Percentiles rank a stretch among this genome's conserved stretches.
Conservation (phyloP, 2,113 vertebrate species). For the Orthonyx spaldingii region DNA sequence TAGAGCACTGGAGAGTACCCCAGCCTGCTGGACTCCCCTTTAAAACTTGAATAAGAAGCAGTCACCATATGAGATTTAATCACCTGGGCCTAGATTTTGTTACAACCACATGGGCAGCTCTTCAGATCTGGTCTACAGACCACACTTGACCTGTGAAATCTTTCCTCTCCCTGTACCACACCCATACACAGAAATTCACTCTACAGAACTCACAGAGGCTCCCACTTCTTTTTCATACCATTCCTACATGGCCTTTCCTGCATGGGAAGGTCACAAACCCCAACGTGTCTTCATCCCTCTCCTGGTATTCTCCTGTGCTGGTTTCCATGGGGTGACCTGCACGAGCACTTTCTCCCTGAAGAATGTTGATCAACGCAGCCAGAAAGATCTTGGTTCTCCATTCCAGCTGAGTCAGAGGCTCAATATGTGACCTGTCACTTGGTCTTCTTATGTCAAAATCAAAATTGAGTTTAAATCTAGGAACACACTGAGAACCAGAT, state of each 20-base stretch:
- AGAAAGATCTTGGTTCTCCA: not conserved
- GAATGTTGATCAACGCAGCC: rapidly evolving
- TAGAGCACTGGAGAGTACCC: not conserved
- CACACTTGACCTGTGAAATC: not conserved
- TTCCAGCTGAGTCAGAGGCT: not conserved
- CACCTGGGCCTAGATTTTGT: not conserved
- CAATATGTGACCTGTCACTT: not conserved
- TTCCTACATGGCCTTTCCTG: not conserved
- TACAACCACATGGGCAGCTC: not conserved
- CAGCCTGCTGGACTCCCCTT: not conserved
- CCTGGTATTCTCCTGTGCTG: not conserved
- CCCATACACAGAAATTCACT: not conserved
- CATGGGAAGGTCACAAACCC: not conserved
- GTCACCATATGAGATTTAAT: not conserved
- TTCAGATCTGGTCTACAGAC: not conserved
- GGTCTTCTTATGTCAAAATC: constrained; percentile 21
- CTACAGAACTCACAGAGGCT: not conserved
- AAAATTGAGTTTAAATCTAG: not conserved
- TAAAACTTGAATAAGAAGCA: not conserved
- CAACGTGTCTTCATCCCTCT: too few relatives aligned
- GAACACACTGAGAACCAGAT: not conserved
- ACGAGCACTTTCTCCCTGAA: not conserved
- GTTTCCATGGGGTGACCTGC: not conserved
- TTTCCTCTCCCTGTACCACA: not conserved
- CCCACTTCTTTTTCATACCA: not conserved